A percentile compares a stretch with the other conserved stretches of the same genome.
These are phyloP conservation scores for Temnothorax ravouxi DNA, from an alignment of 2,888 invertebrate genomes.

Conservation along the genomic window DNA sequence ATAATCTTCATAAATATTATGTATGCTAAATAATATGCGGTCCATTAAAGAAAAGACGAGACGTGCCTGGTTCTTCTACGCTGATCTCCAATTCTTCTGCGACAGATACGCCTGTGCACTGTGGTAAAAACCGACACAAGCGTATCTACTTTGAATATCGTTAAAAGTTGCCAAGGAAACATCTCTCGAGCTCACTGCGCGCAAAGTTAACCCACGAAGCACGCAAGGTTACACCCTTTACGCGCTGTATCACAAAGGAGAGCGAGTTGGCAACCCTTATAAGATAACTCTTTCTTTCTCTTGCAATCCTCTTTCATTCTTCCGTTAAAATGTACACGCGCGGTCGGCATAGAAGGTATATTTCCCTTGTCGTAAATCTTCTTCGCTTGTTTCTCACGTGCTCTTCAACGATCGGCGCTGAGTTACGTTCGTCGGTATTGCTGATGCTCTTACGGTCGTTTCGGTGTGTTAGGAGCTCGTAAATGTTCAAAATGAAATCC, in stretches of 20 bases:
- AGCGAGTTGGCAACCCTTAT: slow-evolving; percentile 75
- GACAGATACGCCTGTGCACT: neutral
- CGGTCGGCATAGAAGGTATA: slow-evolving; percentile 58
- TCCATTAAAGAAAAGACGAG: neutral
- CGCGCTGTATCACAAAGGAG: slow-evolving; percentile 82
- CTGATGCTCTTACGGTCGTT: slow-evolving; percentile 31
- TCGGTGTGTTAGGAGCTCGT: slow-evolving; percentile 69
- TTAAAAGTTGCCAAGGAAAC: slow-evolving; percentile 65
- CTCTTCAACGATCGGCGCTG: slow-evolving; percentile 75
- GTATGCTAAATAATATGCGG: neutral
- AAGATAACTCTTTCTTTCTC: slow-evolving; percentile 55
- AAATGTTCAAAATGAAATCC: slow-evolving; percentile 75
- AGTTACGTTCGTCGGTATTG: slow-evolving; percentile 68
- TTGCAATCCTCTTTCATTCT: slow-evolving; percentile 64
- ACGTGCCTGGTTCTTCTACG: neutral
- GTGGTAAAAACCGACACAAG: slow-evolving; percentile 9
- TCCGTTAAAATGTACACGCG: slow-evolving; percentile 69
- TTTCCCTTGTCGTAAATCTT: slow-evolving; percentile 77
- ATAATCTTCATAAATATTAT: neutral
- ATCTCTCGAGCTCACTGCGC: slow-evolving; percentile 61
- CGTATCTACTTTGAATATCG: slow-evolving; percentile 21
- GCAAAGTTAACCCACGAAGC: slow-evolving; percentile 60
- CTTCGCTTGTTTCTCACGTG: slow-evolving; percentile 76
- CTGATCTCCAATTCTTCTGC: slow-evolving; percentile 35
- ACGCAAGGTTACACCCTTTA: slow-evolving; percentile 78